Base-by-base conservation (phyloP, 2,113 vertebrate species). In the Podarcis raffonei region DNA sequence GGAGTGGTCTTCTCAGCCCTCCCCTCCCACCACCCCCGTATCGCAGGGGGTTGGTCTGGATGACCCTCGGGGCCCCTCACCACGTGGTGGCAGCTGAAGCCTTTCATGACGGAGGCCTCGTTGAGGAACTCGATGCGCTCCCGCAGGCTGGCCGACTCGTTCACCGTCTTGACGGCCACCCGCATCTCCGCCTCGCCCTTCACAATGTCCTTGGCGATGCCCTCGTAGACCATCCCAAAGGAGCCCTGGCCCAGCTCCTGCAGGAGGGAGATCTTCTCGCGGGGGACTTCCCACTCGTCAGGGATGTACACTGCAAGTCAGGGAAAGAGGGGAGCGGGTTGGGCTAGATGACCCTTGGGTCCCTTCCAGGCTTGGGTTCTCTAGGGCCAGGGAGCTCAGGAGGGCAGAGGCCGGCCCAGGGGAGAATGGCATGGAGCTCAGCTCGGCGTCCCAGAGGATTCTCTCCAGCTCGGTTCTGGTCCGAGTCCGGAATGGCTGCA, bases 191-290 rank as follows among this genome's bases (percentile, higher is more conserved):
- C 95, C 90, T 99, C 98, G 0, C 98, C 98, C 96, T 99, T 99
- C 74, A 99, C 94, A 0, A 99, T 98, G 93, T 99, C 99, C 93
- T 97, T 98, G 94, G 99, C 99, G 0, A 98, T 97, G 1, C 99
- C 99, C 88, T 99, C 98, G 1, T 99, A 99, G 15, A 99, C 99
- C 99, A 99, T 99, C 27, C 99, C 99, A 0, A 99, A 99, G 90
- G 99, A 99, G 76, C 99, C 99, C 94, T 99, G 99, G 0, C 99
- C 99, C 93, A 99, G 95, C 95, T 99, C 99, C 1, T 97, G 92
- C 13, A 99, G 96, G 1, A 99, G 97, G 0, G 84, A 93, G 95
- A 99, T 99, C 97, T 99, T 99, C 57, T 99, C 99, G 18, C 99
- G 97, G 0, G 97, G 97, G 12, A 99, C 99, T 93, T 99, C 99